Evolutionary conservation across 2,888 invertebrate genomes (phyloP).

Genomic region (Lypha dubia): DNA sequence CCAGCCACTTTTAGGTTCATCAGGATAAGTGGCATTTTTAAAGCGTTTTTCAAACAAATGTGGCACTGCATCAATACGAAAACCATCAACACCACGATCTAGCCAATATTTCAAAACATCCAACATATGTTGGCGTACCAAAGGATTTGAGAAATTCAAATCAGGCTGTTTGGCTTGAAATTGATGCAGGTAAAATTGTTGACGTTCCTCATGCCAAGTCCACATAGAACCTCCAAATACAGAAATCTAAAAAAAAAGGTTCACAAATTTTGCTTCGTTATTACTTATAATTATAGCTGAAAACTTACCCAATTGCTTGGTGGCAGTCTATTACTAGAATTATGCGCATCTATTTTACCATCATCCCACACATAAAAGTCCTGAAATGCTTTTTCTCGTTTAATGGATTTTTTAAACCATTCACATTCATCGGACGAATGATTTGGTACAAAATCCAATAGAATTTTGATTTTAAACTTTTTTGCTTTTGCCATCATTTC

Average conservation of each 20-base stretch:
- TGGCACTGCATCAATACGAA: conserved; percentile 88
- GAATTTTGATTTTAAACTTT: conserved; percentile 84
- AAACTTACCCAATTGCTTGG: conserved; percentile 78
- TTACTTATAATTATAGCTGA: not conserved
- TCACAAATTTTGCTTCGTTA: not conserved
- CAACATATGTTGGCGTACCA: conserved; percentile 87
- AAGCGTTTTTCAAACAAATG: conserved; percentile 84
- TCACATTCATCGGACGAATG: conserved; percentile 91
- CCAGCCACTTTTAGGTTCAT: conserved; percentile 84
- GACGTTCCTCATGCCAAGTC: conserved; percentile 86
- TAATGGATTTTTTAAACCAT: conserved; percentile 92
- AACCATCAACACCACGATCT: conserved; percentile 90
- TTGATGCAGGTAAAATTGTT: conserved; percentile 89
- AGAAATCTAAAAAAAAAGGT: conserved; percentile 74
- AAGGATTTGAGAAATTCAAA: conserved; percentile 89
- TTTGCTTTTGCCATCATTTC: conserved; percentile 85
- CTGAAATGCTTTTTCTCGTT: conserved; percentile 86
- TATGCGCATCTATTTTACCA: conserved; percentile 82
- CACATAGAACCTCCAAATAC: conserved; percentile 88
- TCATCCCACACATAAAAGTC: conserved; percentile 91
- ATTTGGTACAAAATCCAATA: conserved; percentile 88
- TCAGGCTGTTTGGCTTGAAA: conserved; percentile 88
- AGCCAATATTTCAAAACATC: conserved; percentile 88
- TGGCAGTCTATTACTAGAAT: conserved; percentile 44
- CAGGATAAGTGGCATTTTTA: conserved; percentile 78